phyloP scores from a whole-genome alignment of 2,113 vertebrate genomes.

The Dipodomys merriami region DNA sequence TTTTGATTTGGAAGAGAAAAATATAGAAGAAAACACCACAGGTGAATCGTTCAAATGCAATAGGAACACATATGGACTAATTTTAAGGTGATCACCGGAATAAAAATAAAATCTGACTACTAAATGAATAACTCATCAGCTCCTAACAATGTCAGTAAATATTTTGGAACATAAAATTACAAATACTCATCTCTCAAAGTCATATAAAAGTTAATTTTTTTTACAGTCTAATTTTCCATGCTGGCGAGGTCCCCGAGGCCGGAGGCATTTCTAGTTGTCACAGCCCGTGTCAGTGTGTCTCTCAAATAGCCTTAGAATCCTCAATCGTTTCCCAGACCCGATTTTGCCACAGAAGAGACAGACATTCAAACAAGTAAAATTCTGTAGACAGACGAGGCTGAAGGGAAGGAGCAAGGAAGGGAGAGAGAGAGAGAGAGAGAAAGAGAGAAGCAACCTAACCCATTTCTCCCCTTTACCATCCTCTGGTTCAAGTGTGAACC shows the following conservation, averaged over 20 bases:
- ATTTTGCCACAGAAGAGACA: neutral
- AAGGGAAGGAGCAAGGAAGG: neutral
- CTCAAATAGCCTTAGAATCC: neutral
- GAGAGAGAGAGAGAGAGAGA: neutral
- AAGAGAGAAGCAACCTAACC: neutral
- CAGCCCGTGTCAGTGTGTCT: neutral
- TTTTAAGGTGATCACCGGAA: neutral
- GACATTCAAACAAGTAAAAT: neutral
- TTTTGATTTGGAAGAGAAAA: neutral
- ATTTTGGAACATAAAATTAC: neutral
- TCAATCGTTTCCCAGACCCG: neutral
- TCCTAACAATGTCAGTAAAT: neutral
- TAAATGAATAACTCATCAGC: neutral
- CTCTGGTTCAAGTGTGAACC: neutral
- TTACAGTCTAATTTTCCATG: neutral
- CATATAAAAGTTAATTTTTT: neutral
- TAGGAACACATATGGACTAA: neutral
- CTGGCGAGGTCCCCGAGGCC: neutral
- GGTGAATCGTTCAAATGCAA: neutral
- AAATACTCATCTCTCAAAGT: neutral
- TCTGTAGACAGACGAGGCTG: neutral
- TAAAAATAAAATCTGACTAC: neutral
- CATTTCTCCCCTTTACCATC: neutral
- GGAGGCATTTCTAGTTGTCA: conserved; percentile 11
- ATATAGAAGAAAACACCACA: neutral